Percentiles rank a stretch among this genome's conserved stretches.
Conservation (phyloP, 2,888 invertebrate species). For the Rambutsinella grinnellia region DNA sequence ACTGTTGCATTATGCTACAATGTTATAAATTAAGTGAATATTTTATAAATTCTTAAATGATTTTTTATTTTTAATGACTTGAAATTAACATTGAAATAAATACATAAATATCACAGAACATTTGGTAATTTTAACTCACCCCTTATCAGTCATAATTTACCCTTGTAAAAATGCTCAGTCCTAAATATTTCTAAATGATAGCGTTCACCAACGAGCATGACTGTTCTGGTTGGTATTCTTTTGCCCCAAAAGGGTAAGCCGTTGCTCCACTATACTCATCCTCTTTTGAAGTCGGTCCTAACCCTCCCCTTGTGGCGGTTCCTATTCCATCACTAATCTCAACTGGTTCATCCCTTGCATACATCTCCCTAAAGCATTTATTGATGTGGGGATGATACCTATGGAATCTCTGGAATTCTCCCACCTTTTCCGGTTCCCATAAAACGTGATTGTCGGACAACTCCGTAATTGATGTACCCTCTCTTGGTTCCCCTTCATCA, state of each 20-base stretch:
- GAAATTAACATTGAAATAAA: background rate
- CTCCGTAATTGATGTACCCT: background rate
- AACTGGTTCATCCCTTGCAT: background rate
- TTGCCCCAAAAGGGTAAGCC: slow-evolving; percentile 13
- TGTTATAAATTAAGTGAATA: too few relatives aligned
- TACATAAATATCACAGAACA: background rate
- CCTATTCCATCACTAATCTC: background rate
- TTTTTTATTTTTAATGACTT: too few relatives aligned
- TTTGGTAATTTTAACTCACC: background rate
- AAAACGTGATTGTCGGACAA: slow-evolving; percentile 34
- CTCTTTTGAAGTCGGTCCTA: too few relatives aligned
- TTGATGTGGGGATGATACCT: slow-evolving; percentile 28
- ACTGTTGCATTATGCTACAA: too few relatives aligned
- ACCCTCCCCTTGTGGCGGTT: background rate
- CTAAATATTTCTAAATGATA: background rate
- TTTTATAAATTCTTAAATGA: too few relatives aligned
- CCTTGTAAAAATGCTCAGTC: too few relatives aligned
- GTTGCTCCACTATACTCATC: slow-evolving; percentile 36
- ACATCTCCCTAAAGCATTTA: slow-evolving; percentile 11
- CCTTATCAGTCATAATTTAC: background rate
- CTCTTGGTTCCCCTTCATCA: background rate
- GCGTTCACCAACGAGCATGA: slow-evolving; percentile 34
- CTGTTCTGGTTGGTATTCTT: slow-evolving; percentile 20
- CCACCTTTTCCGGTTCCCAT: slow-evolving; percentile 15
- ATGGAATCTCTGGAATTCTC: slow-evolving; percentile 30